Percentiles rank a stretch among this genome's conserved stretches.
phyloP scores from a whole-genome alignment of 2,797 vertebrate species.

The Hydrolagus colliei region DNA sequence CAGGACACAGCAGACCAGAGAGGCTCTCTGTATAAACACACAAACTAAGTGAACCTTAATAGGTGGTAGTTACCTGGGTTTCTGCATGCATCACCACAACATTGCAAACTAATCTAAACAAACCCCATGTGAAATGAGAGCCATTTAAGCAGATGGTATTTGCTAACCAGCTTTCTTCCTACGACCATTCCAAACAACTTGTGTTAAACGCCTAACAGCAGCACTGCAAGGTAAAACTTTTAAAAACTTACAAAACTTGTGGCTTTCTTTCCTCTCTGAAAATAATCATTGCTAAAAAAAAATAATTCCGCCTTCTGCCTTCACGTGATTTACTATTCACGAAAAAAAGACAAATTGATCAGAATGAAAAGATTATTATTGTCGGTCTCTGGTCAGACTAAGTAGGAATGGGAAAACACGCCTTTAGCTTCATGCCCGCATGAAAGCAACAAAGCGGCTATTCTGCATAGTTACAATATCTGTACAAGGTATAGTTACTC shows the following conservation, averaged over 20 bases:
- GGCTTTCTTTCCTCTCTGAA: not conserved
- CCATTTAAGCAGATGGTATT: not conserved
- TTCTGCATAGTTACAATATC: slow-evolving; percentile 1
- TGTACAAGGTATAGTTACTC: slow-evolving; percentile 16
- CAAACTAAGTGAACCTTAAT: not conserved
- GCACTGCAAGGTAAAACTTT: not conserved
- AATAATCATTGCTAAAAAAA: slow-evolving; percentile 18
- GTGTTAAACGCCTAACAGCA: slow-evolving; percentile 6
- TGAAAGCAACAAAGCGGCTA: slow-evolving; percentile 7
- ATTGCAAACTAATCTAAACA: not conserved
- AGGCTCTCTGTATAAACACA: not conserved
- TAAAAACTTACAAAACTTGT: not conserved
- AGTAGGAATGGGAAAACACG: slow-evolving; percentile 2
- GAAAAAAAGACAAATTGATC: slow-evolving; percentile 6
- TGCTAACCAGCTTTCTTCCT: not conserved
- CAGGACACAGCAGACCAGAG: not conserved
- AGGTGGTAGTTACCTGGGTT: slow-evolving; percentile 1
- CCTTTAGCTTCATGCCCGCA: not conserved
- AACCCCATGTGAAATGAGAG: not conserved
- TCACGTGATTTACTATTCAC: not conserved
- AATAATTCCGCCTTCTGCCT: not conserved
- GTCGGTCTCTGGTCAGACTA: not conserved
- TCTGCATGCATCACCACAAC: not conserved
- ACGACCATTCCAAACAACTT: not conserved
- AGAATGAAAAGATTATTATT: slow-evolving; percentile 6